A percentile compares a stretch with the other conserved stretches of the same genome.
Conservation (phyloP, 1,140 invertebrate genomes). For the Drosophila carrolli region DNA sequence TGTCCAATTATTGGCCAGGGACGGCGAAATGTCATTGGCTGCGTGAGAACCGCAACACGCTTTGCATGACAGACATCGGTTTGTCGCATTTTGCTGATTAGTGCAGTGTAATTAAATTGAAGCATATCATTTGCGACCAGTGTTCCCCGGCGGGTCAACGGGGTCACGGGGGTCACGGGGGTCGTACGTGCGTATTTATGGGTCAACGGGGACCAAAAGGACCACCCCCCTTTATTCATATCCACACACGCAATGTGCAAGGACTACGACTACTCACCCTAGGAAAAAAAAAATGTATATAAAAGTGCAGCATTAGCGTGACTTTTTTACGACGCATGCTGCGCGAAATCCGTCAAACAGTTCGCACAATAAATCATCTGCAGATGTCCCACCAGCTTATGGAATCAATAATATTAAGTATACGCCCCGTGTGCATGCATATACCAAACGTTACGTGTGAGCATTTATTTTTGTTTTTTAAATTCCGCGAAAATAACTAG, state of each 20-base stretch:
- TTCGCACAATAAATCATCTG: conserved; percentile 10
- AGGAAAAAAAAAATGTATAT: not conserved
- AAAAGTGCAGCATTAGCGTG: conserved; percentile 33
- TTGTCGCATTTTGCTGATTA: conserved; percentile 57
- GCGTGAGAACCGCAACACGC: conserved; percentile 6
- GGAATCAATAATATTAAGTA: conserved; percentile 29
- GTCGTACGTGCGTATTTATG: conserved; percentile 42
- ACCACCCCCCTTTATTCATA: no score
- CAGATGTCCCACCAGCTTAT: conserved; percentile 10
- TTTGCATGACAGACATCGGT: conserved; percentile 24
- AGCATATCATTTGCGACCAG: conserved; percentile 49
- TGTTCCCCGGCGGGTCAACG: conserved; percentile 4
- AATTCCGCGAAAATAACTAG: not conserved
- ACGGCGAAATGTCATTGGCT: conserved; percentile 28
- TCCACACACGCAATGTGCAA: conserved; percentile 13
- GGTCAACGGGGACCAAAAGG: conserved; percentile 31
- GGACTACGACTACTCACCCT: conserved; percentile 1
- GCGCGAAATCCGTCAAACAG: conserved; percentile 19
- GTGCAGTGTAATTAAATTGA: conserved; percentile 47
- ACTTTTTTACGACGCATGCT: conserved; percentile 26
- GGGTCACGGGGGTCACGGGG: conserved; percentile 21
- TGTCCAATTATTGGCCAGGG: conserved; percentile 17
- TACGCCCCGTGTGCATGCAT: conserved; percentile 8
- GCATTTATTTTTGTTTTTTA: not conserved
- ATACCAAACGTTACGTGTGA: not conserved